Percentiles rank a stretch among this genome's conserved stretches.
Conservation (phyloP, 2,888 invertebrate genomes). For the Chorisops tibialis region DNA sequence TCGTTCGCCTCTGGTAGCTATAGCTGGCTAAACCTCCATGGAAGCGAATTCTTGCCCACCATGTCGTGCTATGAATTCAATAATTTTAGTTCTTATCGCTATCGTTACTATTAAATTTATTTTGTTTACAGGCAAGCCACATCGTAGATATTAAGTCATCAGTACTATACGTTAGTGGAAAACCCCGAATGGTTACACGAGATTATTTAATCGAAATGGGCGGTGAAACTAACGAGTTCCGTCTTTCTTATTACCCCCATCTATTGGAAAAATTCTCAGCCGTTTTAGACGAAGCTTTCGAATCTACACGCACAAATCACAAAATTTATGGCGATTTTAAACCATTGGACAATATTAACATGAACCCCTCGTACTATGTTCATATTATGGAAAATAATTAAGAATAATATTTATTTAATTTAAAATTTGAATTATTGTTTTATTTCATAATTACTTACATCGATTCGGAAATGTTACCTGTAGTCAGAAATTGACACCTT, state of each 20-base stretch:
- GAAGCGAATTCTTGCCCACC: too few relatives aligned
- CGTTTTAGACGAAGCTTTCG: conserved; percentile 71
- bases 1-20: too few relatives aligned
- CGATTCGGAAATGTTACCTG: too few relatives aligned
- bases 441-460: too few relatives aligned
- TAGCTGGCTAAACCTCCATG: too few relatives aligned
- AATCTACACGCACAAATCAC: conserved; percentile 58
- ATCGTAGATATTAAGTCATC: conserved; percentile 82
- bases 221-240: conserved; percentile 66
- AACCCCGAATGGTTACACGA: conserved; percentile 72
- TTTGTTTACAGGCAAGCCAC: conserved; percentile 73
- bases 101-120: too few relatives aligned
- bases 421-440: too few relatives aligned
- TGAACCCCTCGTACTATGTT: conserved; percentile 77
- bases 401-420: conserved; percentile 12
- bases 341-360: conserved; percentile 57
- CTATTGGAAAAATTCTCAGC: conserved; percentile 66
- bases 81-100: too few relatives aligned
- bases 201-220: conserved; percentile 74
- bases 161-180: conserved; percentile 73
- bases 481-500: too few relatives aligned
- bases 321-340: conserved; percentile 80
- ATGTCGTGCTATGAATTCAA: too few relatives aligned
- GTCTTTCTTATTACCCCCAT: conserved; percentile 86
- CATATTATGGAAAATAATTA: conserved; percentile 70